Evolutionary conservation across 2,888 invertebrate genomes (phyloP).

Genomic region (Andricus quercusramuli): DNA sequence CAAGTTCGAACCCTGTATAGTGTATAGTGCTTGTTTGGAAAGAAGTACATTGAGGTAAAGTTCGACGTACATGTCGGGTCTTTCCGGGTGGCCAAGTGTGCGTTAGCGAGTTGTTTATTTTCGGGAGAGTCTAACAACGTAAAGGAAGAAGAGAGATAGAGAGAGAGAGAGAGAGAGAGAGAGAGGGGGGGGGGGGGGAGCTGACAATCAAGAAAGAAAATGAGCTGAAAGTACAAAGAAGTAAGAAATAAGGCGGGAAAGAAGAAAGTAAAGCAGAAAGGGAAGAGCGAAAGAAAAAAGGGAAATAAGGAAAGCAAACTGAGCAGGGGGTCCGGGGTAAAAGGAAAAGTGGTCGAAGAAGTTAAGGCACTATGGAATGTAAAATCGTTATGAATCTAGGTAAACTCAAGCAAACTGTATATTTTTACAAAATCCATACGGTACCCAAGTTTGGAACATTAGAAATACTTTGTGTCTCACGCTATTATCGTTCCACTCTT

Average conservation of each 20-base stretch:
- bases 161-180: conserved; percentile 33
- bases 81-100: conserved; percentile 53
- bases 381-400: conserved; percentile 61
- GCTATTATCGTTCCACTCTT: not conserved
- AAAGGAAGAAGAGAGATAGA: conserved; percentile 43
- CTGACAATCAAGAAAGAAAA: conserved; percentile 42
- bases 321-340: too few species aligned
- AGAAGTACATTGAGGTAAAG: conserved; percentile 62
- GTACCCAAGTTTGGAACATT: conserved; percentile 16
- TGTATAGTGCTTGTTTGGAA: conserved; percentile 56
- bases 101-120: conserved; percentile 65
- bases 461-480: conserved; percentile 17
- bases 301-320: too few species aligned
- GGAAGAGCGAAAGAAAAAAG: conserved; percentile 25
- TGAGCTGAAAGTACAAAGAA: conserved; percentile 34
- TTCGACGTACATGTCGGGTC: conserved; percentile 60
- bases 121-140: conserved; percentile 48
- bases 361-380: conserved; percentile 50
- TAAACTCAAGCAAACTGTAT: conserved; percentile 63
- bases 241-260: conserved; percentile 19
- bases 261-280: not conserved
- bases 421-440: conserved; percentile 1
- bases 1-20: conserved; percentile 56
- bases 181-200: too few species aligned
- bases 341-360: conserved; percentile 40